Evolutionary conservation across 2,888 invertebrate species (phyloP), one percentile per base, ranked within the genome.

Genomic region (Harpagoxenus sublaevis): DNA sequence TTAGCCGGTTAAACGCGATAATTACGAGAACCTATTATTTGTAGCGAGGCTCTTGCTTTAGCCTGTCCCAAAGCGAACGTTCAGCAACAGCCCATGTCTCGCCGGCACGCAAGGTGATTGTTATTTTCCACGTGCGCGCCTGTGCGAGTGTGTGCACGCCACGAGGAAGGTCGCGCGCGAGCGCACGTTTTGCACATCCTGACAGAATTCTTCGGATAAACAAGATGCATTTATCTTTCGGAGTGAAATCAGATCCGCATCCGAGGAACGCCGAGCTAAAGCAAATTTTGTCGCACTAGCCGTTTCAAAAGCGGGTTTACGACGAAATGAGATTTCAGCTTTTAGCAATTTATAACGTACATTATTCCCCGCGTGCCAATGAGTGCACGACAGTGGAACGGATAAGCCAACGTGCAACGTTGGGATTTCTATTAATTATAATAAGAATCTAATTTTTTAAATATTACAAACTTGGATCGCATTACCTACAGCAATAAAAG

Each of bases 1-100:
- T 91, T 87, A 88, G 85, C 83, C 51, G 66, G 82, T 77, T 87
- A 84, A 83, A 86, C 78, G 84, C 84, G 89, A 89, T 89, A 88
- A 91, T 91, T 91, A 81, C 85, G 74, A 84, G 81, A 85, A 74
- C 75, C 87, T 88, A 86, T 90, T 91, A 88, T 89, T 89, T 89
- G 86, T 65, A 63, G 66, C 53, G 66, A 68, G 75, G 86, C 82
- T 70, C 51, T 73, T 60, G 79, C 60, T 60, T 79, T 57, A 57
- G 35, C 71, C 65, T 39, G 73, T 73, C 79, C 60, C 79, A 81
- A 81, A 81, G 73, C 60, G 73, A 81, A 73, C 60, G 60, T 81
- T 81, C 51, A 81, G 57, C 73, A 48, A 79, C 48, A 39, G 18
- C 18, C 35, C 31, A 60, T 48, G 60, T 73, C 60, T 63, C 48